Conservation (phyloP, 2,888 invertebrate genomes). For the Lithophane socia region DNA sequence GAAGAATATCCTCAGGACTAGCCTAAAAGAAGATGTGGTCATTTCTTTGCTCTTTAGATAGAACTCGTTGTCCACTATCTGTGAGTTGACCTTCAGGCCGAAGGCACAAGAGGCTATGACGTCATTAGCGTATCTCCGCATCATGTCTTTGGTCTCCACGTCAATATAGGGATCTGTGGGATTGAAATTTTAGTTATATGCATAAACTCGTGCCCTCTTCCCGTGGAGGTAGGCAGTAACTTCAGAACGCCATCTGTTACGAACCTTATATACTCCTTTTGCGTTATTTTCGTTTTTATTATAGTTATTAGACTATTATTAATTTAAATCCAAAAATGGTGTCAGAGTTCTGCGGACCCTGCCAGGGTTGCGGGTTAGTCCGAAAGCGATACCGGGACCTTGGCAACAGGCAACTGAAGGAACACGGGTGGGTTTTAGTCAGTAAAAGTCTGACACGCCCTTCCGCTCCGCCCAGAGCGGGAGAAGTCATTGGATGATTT, state of each 20-base stretch:
- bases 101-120: constrained; percentile 89
- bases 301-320: not conserved
- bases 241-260: not conserved
- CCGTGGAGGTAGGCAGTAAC: not conserved
- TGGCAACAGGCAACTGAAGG: no score
- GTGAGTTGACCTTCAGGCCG: constrained; percentile 89
- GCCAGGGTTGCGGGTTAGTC: no score
- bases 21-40: not conserved
- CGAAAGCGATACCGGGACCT: no score
- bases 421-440: no score
- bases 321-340: not conserved
- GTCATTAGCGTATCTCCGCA: constrained; percentile 86
- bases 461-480: no score
- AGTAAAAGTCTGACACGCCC: no score
- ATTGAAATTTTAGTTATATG: not conserved
- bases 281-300: not conserved
- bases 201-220: no score
- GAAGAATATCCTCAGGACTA: constrained; percentile 40
- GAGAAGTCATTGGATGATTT: no score
- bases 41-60: constrained; percentile 69
- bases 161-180: constrained; percentile 70
- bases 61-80: constrained; percentile 88
- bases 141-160: constrained; percentile 83
- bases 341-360: not conserved
- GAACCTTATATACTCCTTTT: not conserved